These are phyloP conservation scores for Mugil cephalus DNA, from an alignment of 2,113 vertebrate genomes.

Conservation along the genomic window DNA sequence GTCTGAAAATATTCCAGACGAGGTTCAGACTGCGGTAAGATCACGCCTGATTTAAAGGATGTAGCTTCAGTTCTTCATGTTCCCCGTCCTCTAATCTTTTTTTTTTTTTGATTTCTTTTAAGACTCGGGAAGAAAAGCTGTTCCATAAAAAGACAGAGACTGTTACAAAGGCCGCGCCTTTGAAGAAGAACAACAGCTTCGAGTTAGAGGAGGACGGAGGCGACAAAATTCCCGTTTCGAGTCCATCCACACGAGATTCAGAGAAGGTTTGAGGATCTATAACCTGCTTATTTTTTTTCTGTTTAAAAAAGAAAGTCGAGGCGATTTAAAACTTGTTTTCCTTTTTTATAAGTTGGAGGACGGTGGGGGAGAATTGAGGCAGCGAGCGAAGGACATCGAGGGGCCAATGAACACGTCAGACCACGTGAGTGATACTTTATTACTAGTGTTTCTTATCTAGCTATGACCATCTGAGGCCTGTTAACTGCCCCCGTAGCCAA, in stretches of 20 bases:
- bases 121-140: slow-evolving; percentile 56
- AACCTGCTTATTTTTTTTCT: neutral
- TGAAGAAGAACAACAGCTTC: slow-evolving; percentile 46
- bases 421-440: slow-evolving; percentile 75
- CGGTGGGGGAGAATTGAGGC: slow-evolving; percentile 71
- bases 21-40: slow-evolving; percentile 46
- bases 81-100: neutral
- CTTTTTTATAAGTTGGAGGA: slow-evolving; percentile 80
- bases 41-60: neutral
- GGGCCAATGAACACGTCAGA: slow-evolving; percentile 85
- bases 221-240: slow-evolving; percentile 83
- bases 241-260: slow-evolving; percentile 82
- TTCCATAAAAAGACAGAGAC: slow-evolving; percentile 61
- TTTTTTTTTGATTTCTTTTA: slow-evolving; percentile 37
- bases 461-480: neutral
- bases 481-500: neutral
- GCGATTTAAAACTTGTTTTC: neutral
- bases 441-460: neutral
- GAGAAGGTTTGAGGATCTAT: slow-evolving; percentile 82
- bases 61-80: neutral
- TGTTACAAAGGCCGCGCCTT: slow-evolving; percentile 32
- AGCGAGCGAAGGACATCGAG: slow-evolving; percentile 79
- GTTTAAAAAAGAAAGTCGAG: no score
- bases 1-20: slow-evolving; percentile 56
- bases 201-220: slow-evolving; percentile 83